Base-by-base conservation (phyloP, 2,797 vertebrate genomes). In the Poecile montanus region DNA sequence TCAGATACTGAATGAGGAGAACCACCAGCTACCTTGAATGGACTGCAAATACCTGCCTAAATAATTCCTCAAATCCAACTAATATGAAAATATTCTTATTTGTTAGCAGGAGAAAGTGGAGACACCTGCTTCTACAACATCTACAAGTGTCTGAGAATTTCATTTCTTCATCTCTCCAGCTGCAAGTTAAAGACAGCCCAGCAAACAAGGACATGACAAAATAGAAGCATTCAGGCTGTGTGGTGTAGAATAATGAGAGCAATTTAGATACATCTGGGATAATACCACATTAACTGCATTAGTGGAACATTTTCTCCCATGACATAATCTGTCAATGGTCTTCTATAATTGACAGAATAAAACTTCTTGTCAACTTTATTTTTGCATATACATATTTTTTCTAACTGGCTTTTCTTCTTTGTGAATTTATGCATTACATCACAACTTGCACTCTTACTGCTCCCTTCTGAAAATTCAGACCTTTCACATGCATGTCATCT, bases 181-280 rank as follows among this genome's bases (percentile, higher is more conserved):
- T 84, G 34, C 12, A 53, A 81, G 30, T n/a, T 89, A 58, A 88
- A 92, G 85, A 11, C 75, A 92, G 62, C 19, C 9, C 47, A 93
- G 74, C 29, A 85, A 81, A 65, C 23, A 61, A 68, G 11, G 76
- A 83, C 22, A 23, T 5, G n/a, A 51, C 13, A 70, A 95, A 95
- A 86, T 61, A 83, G 34, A 44, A 93, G 21, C 30, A 77, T 89
- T 96, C 70, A 85, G 8, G 13, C n/a, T 85, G 13, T 67, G 34
- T 56, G 45, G 11, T 79, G 25, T 61, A 92, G 68, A 79, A 66
- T 93, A 96, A 97, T 82, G 82, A 85, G 96, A 93, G 57, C 60
- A 91, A 91, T 97, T 97, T 95, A 91, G 40, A 91, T 93, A 89
- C 86, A 92, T 62, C 54, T 95, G 78, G 82, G 82, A 91, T 96